phyloP scores from a whole-genome alignment of 2,888 invertebrate species.

The Theristus sp. region DNA sequence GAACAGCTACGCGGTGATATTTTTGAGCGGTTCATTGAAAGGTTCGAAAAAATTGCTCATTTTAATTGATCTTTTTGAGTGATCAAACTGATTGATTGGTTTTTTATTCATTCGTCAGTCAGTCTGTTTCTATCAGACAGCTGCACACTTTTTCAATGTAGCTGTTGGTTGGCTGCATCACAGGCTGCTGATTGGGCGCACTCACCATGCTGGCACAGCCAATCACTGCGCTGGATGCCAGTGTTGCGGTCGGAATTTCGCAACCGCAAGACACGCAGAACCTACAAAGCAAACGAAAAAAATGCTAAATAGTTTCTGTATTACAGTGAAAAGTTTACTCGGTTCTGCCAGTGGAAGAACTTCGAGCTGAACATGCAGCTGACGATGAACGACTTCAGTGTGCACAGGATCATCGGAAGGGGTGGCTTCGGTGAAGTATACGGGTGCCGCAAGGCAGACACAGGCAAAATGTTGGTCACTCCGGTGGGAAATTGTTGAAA shows the following conservation, averaged over 20 bases:
- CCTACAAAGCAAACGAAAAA: too few relatives aligned
- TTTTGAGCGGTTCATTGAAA: conserved; percentile 93
- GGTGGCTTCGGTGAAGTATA: conserved; percentile 99
- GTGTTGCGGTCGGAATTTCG: too few relatives aligned
- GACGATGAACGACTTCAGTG: conserved; percentile 99
- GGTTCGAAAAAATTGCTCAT: conserved; percentile 41
- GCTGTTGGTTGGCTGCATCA: too few relatives aligned
- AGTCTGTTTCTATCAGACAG: too few relatives aligned
- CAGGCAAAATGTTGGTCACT: conserved; percentile 68
- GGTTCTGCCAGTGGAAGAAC: conserved; percentile 99
- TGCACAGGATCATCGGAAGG: conserved; percentile 94
- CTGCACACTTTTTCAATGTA: too few relatives aligned
- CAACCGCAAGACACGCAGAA: too few relatives aligned
- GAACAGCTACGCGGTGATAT: conserved; percentile 87
- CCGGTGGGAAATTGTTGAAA: not conserved
- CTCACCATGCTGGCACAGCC: too few relatives aligned
- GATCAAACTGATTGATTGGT: too few relatives aligned
- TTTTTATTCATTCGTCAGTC: too few relatives aligned
- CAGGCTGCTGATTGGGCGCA: too few relatives aligned
- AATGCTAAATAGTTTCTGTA: not conserved
- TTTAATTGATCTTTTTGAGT: not conserved
- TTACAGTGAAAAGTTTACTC: conserved; percentile 88
- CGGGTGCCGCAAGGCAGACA: conserved; percentile 96
- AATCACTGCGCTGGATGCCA: too few relatives aligned
- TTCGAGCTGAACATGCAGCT: conserved; percentile 97